Base-by-base conservation (phyloP, 2,888 invertebrate species). In the Blastobasis adustella region DNA sequence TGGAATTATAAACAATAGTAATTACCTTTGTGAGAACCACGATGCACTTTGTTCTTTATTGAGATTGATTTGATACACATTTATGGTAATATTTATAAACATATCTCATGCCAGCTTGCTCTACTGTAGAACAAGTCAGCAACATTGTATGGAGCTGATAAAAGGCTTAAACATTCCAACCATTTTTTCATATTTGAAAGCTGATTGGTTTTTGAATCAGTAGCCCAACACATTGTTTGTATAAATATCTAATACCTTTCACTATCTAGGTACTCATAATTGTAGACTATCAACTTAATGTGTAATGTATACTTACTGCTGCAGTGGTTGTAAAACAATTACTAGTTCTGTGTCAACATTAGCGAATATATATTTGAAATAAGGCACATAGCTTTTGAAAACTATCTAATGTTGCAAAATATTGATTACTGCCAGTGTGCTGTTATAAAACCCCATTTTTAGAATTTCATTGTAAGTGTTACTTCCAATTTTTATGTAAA, bases 141-240 rank as follows among this genome's bases (percentile, higher is more conserved):
- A 50, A 53, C 55, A 55, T 55, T 39, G 58, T 60, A 55, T 52
- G 55, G 45, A 51, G 23, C 23, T 23, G 23, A 23, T 23, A 65
- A 67, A 78, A 79, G 78, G 83, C 83, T 84, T 80, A 79, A 84
- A 87, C 86, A 87, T 87, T 87, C 86, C 86, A 87, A 78, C 78
- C 52, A 50, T 73, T 66, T 67, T 73, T 73, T 76, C 76, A 78
- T 76, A 71, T 76, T 67, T 78, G 65, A 77, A 79, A 75, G 73
- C 71, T 70, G 69, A 80, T 82, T 78, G 77, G 76, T 82, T 59
- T 67, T 62, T 57, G 57, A 62, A 64, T 64, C 54, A 58, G 23
- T 23, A 23, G 23, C 23, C 23, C 23, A 23, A 23, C 23, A 23
- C 23, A 23, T 23, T 23, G 23, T 23, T 23, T 23, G 23, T 23